phyloP scores from a whole-genome alignment of 2,888 invertebrate genomes.

The Lasius platythorax region DNA sequence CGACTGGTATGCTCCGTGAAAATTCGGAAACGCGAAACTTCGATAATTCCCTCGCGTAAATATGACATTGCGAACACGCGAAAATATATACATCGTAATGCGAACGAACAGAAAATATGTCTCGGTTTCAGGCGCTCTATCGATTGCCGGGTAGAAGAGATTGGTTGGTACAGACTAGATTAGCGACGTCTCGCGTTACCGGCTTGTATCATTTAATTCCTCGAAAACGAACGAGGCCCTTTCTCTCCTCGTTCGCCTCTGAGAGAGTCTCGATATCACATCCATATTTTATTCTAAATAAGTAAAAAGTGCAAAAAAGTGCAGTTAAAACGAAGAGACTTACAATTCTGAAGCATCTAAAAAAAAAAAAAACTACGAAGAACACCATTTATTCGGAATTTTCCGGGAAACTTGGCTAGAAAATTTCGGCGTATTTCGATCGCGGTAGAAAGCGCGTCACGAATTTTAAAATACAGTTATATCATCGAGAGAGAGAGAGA shows the following conservation, averaged over 20 bases:
- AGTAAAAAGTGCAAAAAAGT: too few species aligned
- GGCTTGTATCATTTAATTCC: neutral
- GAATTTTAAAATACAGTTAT: neutral
- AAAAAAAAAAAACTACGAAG: too few species aligned
- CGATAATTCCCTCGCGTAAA: neutral
- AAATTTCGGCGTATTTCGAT: neutral
- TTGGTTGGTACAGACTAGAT: neutral
- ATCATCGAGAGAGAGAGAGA: neutral
- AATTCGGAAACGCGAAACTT: neutral
- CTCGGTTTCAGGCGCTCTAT: neutral
- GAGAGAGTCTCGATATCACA: too few species aligned
- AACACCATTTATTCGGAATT: too few species aligned
- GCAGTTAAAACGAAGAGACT: too few species aligned
- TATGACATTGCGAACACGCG: neutral
- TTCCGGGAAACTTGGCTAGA: too few species aligned
- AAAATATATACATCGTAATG: conserved; percentile 30
- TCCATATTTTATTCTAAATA: too few species aligned
- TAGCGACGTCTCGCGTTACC: neutral
- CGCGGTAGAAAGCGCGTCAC: neutral
- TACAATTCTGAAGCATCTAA: too few species aligned
- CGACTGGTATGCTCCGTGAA: neutral
- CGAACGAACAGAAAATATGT: neutral
- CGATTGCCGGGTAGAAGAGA: conserved; percentile 12
- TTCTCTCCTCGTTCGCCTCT: too few species aligned
- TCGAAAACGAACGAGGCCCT: neutral